Evolutionary conservation across 2,113 vertebrate species (phyloP).

Genomic region (Otus sunia): DNA sequence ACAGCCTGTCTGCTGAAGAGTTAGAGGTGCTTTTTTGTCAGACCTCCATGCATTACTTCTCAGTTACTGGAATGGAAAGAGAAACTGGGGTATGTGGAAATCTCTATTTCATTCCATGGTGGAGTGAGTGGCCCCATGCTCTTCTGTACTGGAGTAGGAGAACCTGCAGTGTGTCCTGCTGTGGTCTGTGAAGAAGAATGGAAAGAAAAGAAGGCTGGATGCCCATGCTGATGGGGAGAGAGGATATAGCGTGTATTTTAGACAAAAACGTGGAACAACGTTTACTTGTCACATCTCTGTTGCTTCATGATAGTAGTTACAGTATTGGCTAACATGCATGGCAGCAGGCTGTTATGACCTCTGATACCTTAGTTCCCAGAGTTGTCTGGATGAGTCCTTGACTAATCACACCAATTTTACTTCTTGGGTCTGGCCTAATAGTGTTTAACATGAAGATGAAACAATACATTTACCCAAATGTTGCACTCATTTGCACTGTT

Average conservation of each 20-base stretch:
- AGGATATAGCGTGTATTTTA: neutral
- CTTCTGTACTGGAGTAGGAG: neutral
- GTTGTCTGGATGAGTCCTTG: neutral
- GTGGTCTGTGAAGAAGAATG: neutral
- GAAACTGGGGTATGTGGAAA: neutral
- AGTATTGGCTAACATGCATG: neutral
- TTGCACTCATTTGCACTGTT: neutral
- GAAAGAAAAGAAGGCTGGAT: neutral
- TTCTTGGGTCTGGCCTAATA: neutral
- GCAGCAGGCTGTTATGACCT: neutral
- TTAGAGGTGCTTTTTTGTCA: neutral
- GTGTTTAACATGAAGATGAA: neutral
- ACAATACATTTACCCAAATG: neutral
- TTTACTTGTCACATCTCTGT: neutral
- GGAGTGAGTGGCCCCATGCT: neutral
- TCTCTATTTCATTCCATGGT: neutral
- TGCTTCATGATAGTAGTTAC: neutral
- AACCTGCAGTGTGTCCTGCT: neutral
- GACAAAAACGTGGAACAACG: neutral
- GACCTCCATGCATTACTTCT: neutral
- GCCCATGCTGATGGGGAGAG: neutral
- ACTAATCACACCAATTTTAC: neutral
- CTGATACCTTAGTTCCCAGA: neutral
- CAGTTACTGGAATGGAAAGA: neutral
- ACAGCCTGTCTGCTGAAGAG: neutral